phyloP scores from a whole-genome alignment of 92 coral and sea anemone species.

The Siderastrea siderea region DNA sequence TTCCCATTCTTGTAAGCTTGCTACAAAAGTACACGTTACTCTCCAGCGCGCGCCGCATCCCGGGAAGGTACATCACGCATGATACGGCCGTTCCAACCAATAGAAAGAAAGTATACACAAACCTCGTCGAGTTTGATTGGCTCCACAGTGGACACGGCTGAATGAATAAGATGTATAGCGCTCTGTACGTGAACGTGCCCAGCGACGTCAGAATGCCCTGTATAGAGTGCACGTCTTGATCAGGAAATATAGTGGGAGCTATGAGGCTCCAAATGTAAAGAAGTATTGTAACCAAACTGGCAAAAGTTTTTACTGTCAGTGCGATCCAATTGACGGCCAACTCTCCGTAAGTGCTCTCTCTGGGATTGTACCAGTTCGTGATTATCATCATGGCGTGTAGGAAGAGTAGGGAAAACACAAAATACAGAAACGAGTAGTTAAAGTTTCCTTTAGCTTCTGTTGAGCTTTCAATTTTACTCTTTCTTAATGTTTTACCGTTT shows the following conservation, averaged over 20 bases:
- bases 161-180: slow-evolving; percentile 73
- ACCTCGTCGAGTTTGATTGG: slow-evolving; percentile 84
- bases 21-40: slow-evolving; percentile 86
- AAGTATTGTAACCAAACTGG: slow-evolving; percentile 56
- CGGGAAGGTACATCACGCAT: slow-evolving; percentile 86
- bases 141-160: slow-evolving; percentile 83
- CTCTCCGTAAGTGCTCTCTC: slow-evolving; percentile 36
- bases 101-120: slow-evolving; percentile 85
- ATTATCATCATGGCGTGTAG: slow-evolving; percentile 68
- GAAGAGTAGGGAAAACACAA: slow-evolving; percentile 56
- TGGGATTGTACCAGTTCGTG: slow-evolving; percentile 62
- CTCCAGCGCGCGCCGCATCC: slow-evolving; percentile 76
- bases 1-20: slow-evolving; percentile 84
- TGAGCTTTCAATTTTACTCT: background rate
- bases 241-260: slow-evolving; percentile 78
- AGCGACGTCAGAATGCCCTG: slow-evolving; percentile 70
- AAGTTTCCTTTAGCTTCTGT: slow-evolving; percentile 6
- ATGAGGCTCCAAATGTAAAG: slow-evolving; percentile 83
- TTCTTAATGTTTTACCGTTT: slow-evolving; percentile 37
- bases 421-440: slow-evolving; percentile 63
- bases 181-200: slow-evolving; percentile 65
- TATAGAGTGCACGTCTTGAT: slow-evolving; percentile 65
- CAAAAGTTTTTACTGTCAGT: slow-evolving; percentile 71
- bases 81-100: slow-evolving; percentile 79
- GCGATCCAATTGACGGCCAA: slow-evolving; percentile 69